Percentiles rank a stretch among this genome's conserved stretches.
Evolutionary conservation across 1,140 invertebrate species (phyloP).

Genomic region (Trachymyrmex cornetzi): DNA sequence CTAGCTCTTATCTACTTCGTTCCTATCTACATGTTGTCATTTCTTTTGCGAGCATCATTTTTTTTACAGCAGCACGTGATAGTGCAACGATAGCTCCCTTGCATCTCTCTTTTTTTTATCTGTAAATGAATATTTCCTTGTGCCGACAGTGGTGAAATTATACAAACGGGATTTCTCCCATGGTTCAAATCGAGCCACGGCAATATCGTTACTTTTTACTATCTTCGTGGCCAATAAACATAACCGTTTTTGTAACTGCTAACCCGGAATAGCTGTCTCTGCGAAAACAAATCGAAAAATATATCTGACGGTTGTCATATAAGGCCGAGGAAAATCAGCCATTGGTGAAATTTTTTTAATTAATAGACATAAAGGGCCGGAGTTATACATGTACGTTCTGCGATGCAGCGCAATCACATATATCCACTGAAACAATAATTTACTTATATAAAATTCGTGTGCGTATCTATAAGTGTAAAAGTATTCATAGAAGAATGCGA

Average conservation of each 20-base stretch:
- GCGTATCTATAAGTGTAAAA: background rate
- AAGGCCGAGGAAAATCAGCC: background rate
- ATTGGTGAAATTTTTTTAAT: constrained; percentile 3
- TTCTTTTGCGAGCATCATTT: constrained; percentile 5
- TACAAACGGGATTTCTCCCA: constrained; percentile 25
- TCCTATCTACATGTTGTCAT: constrained; percentile 24
- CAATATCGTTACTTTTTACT: constrained; percentile 75
- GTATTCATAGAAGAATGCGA: background rate
- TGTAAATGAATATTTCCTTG: constrained; percentile 39
- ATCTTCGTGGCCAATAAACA: constrained; percentile 69
- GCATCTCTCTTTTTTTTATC: constrained; percentile 59
- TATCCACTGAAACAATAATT: background rate
- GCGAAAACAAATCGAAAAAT: constrained; percentile 43
- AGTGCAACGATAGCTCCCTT: constrained; percentile 4
- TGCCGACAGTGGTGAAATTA: constrained; percentile 50
- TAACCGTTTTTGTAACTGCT: constrained; percentile 76
- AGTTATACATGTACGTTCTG: background rate
- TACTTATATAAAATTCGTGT: constrained; percentile 6
- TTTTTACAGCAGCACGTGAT: constrained; percentile 13
- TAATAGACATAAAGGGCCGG: background rate
- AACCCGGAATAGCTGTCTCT: constrained; percentile 42
- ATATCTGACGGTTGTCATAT: background rate
- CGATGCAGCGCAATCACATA: background rate
- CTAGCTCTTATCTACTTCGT: constrained; percentile 30
- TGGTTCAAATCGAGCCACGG: constrained; percentile 56